Percentiles rank a stretch among this genome's conserved stretches.
These are phyloP conservation scores for Cephalopholis sonnerati DNA, from an alignment of 2,113 vertebrate genomes.

Conservation along the genomic window DNA sequence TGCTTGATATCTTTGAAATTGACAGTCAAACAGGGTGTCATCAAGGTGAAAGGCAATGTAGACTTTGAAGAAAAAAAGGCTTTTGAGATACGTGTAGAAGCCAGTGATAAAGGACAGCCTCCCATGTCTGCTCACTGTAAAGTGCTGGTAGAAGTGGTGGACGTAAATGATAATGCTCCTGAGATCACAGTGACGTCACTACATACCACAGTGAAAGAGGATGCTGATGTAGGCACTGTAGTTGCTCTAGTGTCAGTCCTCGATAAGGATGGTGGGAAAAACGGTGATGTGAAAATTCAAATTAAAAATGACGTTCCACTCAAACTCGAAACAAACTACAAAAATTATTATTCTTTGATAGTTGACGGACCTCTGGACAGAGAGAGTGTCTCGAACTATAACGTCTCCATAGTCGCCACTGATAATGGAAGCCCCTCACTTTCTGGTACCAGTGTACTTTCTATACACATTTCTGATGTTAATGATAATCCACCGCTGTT, in stretches of 20 bases:
- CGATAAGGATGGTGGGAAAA: slow-evolving; percentile 88
- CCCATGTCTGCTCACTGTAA: slow-evolving; percentile 85
- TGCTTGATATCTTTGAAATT: slow-evolving; percentile 80
- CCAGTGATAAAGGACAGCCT: slow-evolving; percentile 81
- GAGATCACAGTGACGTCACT: slow-evolving; percentile 86
- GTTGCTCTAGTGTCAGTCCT: slow-evolving; percentile 88
- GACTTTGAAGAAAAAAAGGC: slow-evolving; percentile 85
- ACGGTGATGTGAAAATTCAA: slow-evolving; percentile 84
- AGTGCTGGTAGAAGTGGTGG: slow-evolving; percentile 85
- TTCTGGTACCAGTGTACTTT: slow-evolving; percentile 66
- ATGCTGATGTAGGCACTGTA: slow-evolving; percentile 84
- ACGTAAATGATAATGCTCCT: slow-evolving; percentile 89
- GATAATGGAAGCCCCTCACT: slow-evolving; percentile 85
- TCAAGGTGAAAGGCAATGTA: slow-evolving; percentile 77
- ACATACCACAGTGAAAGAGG: slow-evolving; percentile 85
- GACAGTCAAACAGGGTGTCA: slow-evolving; percentile 65
- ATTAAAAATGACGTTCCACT: slow-evolving; percentile 84
- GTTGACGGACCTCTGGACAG: slow-evolving; percentile 87
- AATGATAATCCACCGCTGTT: slow-evolving; percentile 81
- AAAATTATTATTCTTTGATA: slow-evolving; percentile 89
- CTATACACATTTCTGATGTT: slow-evolving; percentile 77
- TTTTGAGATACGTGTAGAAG: slow-evolving; percentile 88
- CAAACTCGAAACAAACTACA: slow-evolving; percentile 89
- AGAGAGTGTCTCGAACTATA: slow-evolving; percentile 85
- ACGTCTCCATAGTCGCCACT: slow-evolving; percentile 85